A percentile compares a stretch with the other conserved stretches of the same genome.
Conservation (phyloP, 2,113 vertebrate genomes). For the Synchiropus splendidus region DNA sequence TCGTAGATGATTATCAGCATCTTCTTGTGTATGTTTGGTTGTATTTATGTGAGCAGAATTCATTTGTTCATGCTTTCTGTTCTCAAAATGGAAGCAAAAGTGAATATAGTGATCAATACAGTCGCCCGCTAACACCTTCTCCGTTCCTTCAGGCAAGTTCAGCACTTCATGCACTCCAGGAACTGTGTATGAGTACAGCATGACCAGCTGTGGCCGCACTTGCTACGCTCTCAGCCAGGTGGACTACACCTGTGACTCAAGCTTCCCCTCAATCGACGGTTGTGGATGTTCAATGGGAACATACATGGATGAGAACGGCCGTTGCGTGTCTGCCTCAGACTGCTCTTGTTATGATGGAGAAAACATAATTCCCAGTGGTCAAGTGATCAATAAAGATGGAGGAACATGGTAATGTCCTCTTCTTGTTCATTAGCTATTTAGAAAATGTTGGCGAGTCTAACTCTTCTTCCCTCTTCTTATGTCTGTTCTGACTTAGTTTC, state of each 20-base stretch:
- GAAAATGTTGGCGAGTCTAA: background rate
- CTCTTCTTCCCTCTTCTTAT: background rate
- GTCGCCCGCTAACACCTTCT: background rate
- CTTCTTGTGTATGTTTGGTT: too few relatives aligned
- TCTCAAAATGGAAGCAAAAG: background rate
- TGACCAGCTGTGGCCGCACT: constrained; percentile 71
- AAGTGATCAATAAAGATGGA: constrained; percentile 62
- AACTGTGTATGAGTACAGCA: constrained; percentile 61
- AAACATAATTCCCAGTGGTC: constrained; percentile 57
- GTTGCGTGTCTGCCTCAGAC: constrained; percentile 62
- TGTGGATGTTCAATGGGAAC: constrained; percentile 76
- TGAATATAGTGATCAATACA: background rate
- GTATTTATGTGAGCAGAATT: too few relatives aligned
- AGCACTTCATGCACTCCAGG: constrained; percentile 61
- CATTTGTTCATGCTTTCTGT: too few relatives aligned
- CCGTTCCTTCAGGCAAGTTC: constrained; percentile 61
- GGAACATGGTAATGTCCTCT: constrained; percentile 67
- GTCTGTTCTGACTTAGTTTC: constrained; percentile 54
- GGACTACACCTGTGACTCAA: constrained; percentile 67
- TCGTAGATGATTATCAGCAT: too few relatives aligned
- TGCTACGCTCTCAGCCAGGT: constrained; percentile 73
- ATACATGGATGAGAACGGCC: constrained; percentile 70
- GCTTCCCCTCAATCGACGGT: constrained; percentile 74
- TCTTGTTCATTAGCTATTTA: background rate
- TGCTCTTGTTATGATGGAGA: constrained; percentile 82